A percentile compares a stretch with the other conserved stretches of the same genome.
Evolutionary conservation across 2,797 vertebrate genomes (phyloP).

Genomic region (Galago senegalensis): DNA sequence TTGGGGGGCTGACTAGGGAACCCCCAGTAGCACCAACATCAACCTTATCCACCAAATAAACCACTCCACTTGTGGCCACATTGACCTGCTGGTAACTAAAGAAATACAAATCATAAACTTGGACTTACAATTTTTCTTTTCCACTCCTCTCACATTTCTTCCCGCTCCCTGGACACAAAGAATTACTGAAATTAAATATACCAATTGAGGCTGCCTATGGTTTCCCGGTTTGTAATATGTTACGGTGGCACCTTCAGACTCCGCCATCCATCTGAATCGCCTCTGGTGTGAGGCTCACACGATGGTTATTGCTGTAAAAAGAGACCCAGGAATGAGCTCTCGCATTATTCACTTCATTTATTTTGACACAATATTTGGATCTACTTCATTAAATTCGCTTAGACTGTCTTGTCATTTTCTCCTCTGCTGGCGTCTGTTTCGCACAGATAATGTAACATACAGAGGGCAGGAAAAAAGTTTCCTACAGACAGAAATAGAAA

Average conservation of each 20-base stretch:
- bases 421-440: conserved; percentile 80
- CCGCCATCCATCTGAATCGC: conserved; percentile 28
- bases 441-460: conserved; percentile 71
- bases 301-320: conserved; percentile 55
- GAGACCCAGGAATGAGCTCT: conserved; percentile 62
- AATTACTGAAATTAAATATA: conserved; percentile 18
- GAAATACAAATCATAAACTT: not conserved
- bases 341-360: conserved; percentile 85
- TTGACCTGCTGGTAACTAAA: rapidly evolving
- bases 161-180: not conserved
- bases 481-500: conserved; percentile 42
- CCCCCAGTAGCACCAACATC: not conserved
- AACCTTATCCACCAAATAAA: not conserved
- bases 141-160: not conserved
- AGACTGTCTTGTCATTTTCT: conserved; percentile 67
- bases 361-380: conserved; percentile 84
- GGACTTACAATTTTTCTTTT: conserved; percentile 5
- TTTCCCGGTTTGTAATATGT: conserved; percentile 20
- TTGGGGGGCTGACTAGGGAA: too few relatives aligned
- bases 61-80: not conserved
- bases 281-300: conserved; percentile 55
- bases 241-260: conserved; percentile 28
- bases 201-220: not conserved
- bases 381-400: conserved; percentile 85
- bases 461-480: not conserved